Evolutionary conservation across 2,113 vertebrate species (phyloP).

Genomic region (Saguinus imperator): DNA sequence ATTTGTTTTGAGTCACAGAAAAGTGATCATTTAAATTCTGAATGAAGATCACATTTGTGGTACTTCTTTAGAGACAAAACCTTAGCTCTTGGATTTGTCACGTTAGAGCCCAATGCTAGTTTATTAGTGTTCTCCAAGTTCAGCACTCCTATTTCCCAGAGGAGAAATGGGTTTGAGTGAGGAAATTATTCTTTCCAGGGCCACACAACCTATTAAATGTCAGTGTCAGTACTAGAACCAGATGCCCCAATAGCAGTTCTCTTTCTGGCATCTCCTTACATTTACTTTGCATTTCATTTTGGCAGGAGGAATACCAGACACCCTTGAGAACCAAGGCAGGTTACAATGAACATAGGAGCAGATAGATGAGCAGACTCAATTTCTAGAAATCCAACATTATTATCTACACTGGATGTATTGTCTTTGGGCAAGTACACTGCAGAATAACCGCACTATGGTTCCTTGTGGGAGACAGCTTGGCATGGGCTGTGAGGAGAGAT

Average conservation of each 20-base stretch:
- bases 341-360: not conserved
- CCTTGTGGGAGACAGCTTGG: conserved; percentile 30
- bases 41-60: not conserved
- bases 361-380: not conserved
- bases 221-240: accelerated
- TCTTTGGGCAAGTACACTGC: not conserved
- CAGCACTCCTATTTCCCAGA: not conserved
- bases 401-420: not conserved
- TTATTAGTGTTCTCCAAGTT: not conserved
- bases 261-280: accelerated
- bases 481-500: conserved; percentile 36
- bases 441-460: not conserved
- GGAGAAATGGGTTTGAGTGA: not conserved
- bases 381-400: conserved; percentile 23
- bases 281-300: not conserved
- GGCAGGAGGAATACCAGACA: conserved; percentile 50
- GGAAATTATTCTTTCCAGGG: not conserved
- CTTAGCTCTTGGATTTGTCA: not conserved
- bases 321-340: conserved; percentile 57
- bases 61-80: not conserved
- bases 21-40: not conserved
- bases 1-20: not conserved
- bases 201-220: not conserved
- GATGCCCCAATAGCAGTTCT: not conserved
- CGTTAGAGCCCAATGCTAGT: not conserved